Evolutionary conservation across 1,140 invertebrate genomes (phyloP), one percentile per base, ranked within the genome.

Genomic region (Drosophila triauraria): DNA sequence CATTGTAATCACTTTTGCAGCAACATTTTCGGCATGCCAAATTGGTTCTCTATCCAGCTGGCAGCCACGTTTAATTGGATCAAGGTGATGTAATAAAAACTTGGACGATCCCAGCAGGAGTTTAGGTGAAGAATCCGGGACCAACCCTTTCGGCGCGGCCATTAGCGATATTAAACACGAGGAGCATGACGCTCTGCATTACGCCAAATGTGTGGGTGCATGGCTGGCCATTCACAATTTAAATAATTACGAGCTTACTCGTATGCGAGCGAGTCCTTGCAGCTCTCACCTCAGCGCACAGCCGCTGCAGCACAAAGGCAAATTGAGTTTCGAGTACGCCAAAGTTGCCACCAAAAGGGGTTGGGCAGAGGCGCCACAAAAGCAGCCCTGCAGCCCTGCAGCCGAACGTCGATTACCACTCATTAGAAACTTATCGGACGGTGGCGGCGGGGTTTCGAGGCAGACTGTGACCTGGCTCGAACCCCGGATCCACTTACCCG

Each of bases 341-440:
- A 76, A 72, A 58, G 65, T 62, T 71, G 72, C 79, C 68, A 64
- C 72, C 82, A 82, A 47, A 65, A 38, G 27, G 42, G 40, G 35
- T 44, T n/a, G 43, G 9, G 44, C 40, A 53, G 25, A 61, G 30
- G 17, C n/a, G 13, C 30, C 50, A 38, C 7, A 4, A 30, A 5
- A 30, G 12, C 12, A 20, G 13, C 8, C 10, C 48, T 20, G 42
- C 32, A 23, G 44, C 61, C 54, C 59, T 48, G 27, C 47, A 56
- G 40, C 32, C 25, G 23, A 60, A 72, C 63, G 80, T 62, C 75
- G 80, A 83, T 83, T 78, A 71, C 75, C 56, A 78, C 76, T 78
- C 54, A 78, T 78, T 83, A 83, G 63, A 83, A 83, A 75, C 57
- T 83, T 79, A 80, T 83, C 64, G 70, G 32, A 54, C 17, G 50